Evolutionary conservation across 2,113 vertebrate species (phyloP).

Genomic region (Platichthys flesus): DNA sequence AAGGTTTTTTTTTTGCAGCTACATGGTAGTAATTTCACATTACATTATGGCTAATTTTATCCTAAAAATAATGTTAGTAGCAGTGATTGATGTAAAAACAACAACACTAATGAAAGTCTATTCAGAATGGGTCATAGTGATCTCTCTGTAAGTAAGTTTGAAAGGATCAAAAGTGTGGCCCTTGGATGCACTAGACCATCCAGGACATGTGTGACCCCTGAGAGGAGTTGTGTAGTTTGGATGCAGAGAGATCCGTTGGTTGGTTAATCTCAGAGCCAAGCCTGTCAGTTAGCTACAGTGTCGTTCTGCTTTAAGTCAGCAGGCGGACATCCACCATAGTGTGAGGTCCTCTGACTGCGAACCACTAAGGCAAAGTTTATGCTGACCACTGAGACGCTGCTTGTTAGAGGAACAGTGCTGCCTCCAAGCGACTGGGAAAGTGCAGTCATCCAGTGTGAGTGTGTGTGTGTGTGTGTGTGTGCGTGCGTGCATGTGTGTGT

Average conservation of each 20-base stretch:
- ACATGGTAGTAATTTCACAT: slow-evolving; percentile 20
- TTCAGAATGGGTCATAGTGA: slow-evolving; percentile 12
- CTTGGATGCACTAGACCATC: slow-evolving; percentile 10
- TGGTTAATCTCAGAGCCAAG: slow-evolving; percentile 18
- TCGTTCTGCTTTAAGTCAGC: slow-evolving; percentile 63
- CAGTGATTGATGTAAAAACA: slow-evolving; percentile 29
- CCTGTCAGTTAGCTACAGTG: slow-evolving; percentile 31
- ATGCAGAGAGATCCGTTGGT: slow-evolving; percentile 12
- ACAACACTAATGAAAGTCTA: slow-evolving; percentile 1
- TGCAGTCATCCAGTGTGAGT: slow-evolving; percentile 17
- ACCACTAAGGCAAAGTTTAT: slow-evolving; percentile 43
- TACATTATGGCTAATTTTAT: slow-evolving; percentile 23
- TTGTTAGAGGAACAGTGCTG: slow-evolving; percentile 56
- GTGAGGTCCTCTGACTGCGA: slow-evolving; percentile 45
- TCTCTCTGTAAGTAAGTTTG: slow-evolving; percentile 9
- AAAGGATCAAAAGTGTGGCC: slow-evolving; percentile 18
- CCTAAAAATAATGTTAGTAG: not conserved
- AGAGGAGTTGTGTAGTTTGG: slow-evolving; percentile 25
- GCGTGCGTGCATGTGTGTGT: not conserved
- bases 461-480: not conserved
- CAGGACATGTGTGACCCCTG: slow-evolving; percentile 18
- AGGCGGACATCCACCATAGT: slow-evolving; percentile 48
- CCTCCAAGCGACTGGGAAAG: slow-evolving; percentile 61
- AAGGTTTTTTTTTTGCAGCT: slow-evolving; percentile 11
- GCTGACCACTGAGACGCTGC: slow-evolving; percentile 23